Evolutionary conservation across 2,113 vertebrate genomes (phyloP).

Genomic region (Terrapene triunguis): DNA sequence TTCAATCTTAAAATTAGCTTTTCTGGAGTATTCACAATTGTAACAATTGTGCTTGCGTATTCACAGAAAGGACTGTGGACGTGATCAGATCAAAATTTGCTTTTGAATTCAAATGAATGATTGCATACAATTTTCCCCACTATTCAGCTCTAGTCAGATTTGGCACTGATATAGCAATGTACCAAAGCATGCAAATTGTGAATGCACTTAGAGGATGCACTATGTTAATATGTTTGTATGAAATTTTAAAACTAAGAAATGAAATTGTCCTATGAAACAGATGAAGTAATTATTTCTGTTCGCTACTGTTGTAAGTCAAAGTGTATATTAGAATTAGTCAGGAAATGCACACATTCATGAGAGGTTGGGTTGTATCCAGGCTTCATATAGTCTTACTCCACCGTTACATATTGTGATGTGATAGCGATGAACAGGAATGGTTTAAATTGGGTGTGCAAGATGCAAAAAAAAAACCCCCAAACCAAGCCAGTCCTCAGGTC

Average conservation of each 20-base stretch:
- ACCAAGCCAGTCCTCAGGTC: no score
- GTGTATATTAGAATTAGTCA: background rate
- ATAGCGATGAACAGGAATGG: background rate
- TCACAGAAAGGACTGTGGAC: background rate
- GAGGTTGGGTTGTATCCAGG: background rate
- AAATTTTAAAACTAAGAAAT: conserved; percentile 15
- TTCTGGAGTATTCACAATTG: background rate
- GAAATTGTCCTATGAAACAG: background rate
- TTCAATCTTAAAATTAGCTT: background rate
- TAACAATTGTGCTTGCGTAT: background rate
- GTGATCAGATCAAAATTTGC: background rate
- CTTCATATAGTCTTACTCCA: background rate
- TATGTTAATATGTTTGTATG: background rate
- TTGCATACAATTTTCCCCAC: background rate
- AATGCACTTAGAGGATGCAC: background rate
- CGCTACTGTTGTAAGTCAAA: background rate
- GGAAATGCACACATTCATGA: background rate
- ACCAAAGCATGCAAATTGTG: background rate
- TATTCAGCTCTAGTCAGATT: conserved; percentile 1
- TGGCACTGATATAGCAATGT: background rate
- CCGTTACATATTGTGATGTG: background rate
- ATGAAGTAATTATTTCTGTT: background rate
- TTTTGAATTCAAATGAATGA: background rate
- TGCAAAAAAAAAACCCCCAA: background rate
- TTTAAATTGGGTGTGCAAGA: background rate